These are phyloP conservation scores for Diarsia mendica DNA, from an alignment of 2,888 invertebrate species.

Conservation along the genomic window DNA sequence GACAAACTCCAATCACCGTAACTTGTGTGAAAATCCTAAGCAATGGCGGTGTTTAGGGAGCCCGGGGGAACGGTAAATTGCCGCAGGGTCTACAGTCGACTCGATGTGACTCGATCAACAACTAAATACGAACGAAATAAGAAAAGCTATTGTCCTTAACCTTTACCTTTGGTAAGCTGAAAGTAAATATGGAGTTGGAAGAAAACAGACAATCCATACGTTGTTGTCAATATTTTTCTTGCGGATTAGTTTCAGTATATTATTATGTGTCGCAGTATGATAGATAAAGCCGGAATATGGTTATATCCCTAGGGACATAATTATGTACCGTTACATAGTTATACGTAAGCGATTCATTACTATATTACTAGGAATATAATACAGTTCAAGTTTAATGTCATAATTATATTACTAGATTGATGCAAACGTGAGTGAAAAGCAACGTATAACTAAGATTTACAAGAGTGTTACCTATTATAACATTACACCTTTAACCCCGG, in stretches of 20 bases:
- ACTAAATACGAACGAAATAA: constrained; percentile 33
- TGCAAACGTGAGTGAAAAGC: background rate
- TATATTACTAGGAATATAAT: too few species aligned
- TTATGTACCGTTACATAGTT: too few species aligned
- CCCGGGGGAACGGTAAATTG: constrained; percentile 36
- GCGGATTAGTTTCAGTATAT: background rate
- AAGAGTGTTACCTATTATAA: background rate
- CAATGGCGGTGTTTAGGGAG: constrained; percentile 39
- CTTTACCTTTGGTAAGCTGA: constrained; percentile 11
- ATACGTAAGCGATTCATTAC: too few species aligned
- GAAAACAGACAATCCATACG: background rate
- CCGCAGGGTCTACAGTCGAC: constrained; percentile 21
- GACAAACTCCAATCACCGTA: constrained; percentile 48
- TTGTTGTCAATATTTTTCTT: too few species aligned
- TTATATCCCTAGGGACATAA: too few species aligned
- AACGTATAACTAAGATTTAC: background rate
- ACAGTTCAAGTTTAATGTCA: too few species aligned
- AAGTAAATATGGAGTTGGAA: background rate
- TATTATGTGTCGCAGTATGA: too few species aligned
- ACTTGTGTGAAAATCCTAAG: constrained; percentile 46
- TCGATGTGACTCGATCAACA: constrained; percentile 37
- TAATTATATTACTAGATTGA: too few species aligned
- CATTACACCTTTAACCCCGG: background rate
- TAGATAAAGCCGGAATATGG: too few species aligned
- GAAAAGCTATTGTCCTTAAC: constrained; percentile 7